Base-by-base conservation (phyloP, 2,888 invertebrate species). In the Synergus umbraculus region DNA sequence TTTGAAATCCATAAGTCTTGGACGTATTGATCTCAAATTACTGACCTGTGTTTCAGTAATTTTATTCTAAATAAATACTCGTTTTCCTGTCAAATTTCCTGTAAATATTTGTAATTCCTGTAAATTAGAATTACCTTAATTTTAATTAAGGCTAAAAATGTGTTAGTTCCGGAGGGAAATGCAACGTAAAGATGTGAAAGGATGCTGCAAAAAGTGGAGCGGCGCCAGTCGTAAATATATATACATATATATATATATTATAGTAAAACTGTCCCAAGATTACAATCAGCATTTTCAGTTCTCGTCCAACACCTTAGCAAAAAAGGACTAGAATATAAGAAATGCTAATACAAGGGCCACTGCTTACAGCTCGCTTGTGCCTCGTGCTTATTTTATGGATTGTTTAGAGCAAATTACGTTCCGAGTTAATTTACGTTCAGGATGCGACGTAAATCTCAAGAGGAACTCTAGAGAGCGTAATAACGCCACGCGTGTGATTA, bases 311-410 rank as follows among this genome's bases (percentile, higher is more conserved):
- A 15, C 10, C 15, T 73, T 54, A 37, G 37, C 3, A 37, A 54
- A 67, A 73, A 73, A 49, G 15, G 15, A 73, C 54, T n/a, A 2
- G 41, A 73, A 73, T 73, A 73, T 37, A 73, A 54, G 54, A 73
- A 73, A 73, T 73, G 73, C 54, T 73, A 73, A 73, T 73, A 44
- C 46, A 22, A 67, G 22, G 44, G 46, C 22, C 67, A 67, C 44
- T 67, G 67, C 67, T 67, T 22, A 44, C 44, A 67, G 46, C 73
- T 69, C 69, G 49, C 69, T 49, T 49, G 69, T 73, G 73, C 73
- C 73, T 37, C 73, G 54, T 73, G 73, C 73, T 73, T 49, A 73
- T 73, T 73, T 73, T 73, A 73, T 73, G 73, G 73, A 73, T 73
- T 73, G 73, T 73, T 73, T 73, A 73, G 73, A 73, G 73, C 73